These are phyloP conservation scores for Tipula unca DNA, from an alignment of 2,888 invertebrate genomes.

Conservation along the genomic window DNA sequence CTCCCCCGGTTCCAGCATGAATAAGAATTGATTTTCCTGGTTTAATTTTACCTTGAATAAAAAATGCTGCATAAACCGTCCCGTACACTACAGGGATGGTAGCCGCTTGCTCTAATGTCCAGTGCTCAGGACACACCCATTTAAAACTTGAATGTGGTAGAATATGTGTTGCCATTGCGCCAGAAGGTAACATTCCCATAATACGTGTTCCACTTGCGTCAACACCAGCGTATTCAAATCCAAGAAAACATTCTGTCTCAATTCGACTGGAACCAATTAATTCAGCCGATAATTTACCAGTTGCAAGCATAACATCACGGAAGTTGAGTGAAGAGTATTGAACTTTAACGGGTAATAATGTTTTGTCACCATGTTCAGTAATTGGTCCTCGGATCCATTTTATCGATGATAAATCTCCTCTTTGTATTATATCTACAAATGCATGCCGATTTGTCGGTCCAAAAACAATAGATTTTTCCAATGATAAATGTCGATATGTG, in stretches of 20 bases:
- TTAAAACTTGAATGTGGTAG: no score
- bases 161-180: slow-evolving; percentile 47
- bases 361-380: slow-evolving; percentile 44
- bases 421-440: slow-evolving; percentile 65
- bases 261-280: slow-evolving; percentile 59
- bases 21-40: no score
- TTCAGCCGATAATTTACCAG: slow-evolving; percentile 80
- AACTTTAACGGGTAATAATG: slow-evolving; percentile 45
- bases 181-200: slow-evolving; percentile 52
- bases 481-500: slow-evolving; percentile 29
- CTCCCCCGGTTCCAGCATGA: slow-evolving; percentile 55
- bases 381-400: slow-evolving; percentile 40
- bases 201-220: slow-evolving; percentile 49
- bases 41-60: no score
- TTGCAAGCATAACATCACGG: slow-evolving; percentile 53
- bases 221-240: slow-evolving; percentile 60
- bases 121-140: no score
- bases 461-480: slow-evolving; percentile 44
- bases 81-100: no score
- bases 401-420: no score
- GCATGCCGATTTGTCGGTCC: slow-evolving; percentile 53
- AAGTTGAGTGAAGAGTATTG: no score
- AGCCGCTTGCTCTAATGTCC: no score
- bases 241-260: slow-evolving; percentile 56
- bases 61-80: no score